A percentile compares a stretch with the other conserved stretches of the same genome.
These are phyloP conservation scores for Nemotelus nigrinus DNA, from an alignment of 2,888 invertebrate genomes.

Conservation along the genomic window DNA sequence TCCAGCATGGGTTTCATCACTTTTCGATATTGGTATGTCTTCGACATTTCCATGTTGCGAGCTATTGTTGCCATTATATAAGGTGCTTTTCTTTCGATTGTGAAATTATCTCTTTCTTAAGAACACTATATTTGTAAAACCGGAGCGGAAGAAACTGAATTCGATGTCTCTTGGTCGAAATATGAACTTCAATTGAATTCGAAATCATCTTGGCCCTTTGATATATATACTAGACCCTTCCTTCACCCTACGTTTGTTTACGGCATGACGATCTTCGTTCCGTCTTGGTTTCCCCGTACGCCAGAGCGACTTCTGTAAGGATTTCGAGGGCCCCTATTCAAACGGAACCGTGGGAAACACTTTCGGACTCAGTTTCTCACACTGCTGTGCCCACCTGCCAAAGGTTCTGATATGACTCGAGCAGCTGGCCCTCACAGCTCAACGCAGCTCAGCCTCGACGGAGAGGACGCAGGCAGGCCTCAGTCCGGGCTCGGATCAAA, in stretches of 20 bases:
- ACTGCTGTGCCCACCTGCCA: constrained; percentile 63
- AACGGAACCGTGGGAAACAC: constrained; percentile 63
- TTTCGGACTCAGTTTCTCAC: constrained; percentile 64
- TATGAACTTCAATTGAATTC: constrained; percentile 57
- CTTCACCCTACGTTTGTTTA: constrained; percentile 21
- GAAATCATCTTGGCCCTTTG: constrained; percentile 40
- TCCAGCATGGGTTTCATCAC: constrained; percentile 95
- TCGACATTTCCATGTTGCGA: constrained; percentile 70
- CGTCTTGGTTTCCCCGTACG: constrained; percentile 8
- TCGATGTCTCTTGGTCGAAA: constrained; percentile 55
- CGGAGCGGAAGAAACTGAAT: not conserved
- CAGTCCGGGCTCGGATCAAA: constrained; percentile 11
- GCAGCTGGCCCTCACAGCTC: constrained; percentile 27
- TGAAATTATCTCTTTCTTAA: not conserved
- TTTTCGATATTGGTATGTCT: constrained; percentile 93
- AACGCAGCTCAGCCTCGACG: not conserved
- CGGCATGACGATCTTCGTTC: constrained; percentile 20
- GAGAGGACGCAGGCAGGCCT: not conserved
- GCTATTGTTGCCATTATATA: constrained; percentile 37
- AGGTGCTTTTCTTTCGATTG: not conserved
- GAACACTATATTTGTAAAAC: not conserved
- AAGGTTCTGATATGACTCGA: constrained; percentile 41
- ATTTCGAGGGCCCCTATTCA: constrained; percentile 39
- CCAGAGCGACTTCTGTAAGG: constrained; percentile 34
- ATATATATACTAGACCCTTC: constrained; percentile 57